phyloP scores from a whole-genome alignment of 2,113 vertebrate genomes.

The Microcebus griseorufus region DNA sequence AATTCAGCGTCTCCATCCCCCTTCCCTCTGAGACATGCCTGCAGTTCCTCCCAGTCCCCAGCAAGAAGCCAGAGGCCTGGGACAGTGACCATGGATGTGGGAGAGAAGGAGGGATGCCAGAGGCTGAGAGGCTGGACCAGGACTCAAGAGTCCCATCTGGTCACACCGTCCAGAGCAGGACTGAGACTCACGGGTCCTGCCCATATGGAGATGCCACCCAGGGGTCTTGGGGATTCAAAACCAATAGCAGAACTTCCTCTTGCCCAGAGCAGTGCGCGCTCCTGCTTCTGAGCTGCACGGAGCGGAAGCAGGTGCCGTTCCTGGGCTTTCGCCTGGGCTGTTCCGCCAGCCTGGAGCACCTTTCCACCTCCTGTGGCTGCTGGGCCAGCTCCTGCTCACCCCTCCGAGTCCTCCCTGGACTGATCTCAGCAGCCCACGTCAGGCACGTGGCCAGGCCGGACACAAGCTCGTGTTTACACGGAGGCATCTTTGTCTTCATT shows the following conservation, averaged over 20 bases:
- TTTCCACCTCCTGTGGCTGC: background rate
- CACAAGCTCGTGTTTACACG: background rate
- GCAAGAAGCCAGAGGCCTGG: background rate
- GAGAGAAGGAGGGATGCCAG: background rate
- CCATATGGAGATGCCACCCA: background rate
- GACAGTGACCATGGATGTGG: fast-evolving
- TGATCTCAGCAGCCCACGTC: fast-evolving
- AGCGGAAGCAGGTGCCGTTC: background rate
- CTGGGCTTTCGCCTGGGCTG: background rate
- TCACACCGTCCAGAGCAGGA: background rate
- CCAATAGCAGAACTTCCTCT: background rate
- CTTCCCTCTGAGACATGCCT: background rate
- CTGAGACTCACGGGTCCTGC: background rate
- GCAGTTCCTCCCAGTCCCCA: background rate
- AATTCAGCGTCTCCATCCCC: too few relatives aligned
- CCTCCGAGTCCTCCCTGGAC: background rate
- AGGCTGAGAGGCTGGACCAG: background rate
- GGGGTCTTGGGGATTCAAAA: fast-evolving
- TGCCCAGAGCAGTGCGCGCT: fast-evolving
- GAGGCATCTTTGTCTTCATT: background rate
- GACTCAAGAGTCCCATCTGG: background rate
- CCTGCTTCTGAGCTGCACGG: background rate
- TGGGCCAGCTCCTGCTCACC: background rate
- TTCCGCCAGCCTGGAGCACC: background rate
- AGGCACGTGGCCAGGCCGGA: background rate